phyloP scores from a whole-genome alignment of 2,113 vertebrate species.

The Aix galericulata region DNA sequence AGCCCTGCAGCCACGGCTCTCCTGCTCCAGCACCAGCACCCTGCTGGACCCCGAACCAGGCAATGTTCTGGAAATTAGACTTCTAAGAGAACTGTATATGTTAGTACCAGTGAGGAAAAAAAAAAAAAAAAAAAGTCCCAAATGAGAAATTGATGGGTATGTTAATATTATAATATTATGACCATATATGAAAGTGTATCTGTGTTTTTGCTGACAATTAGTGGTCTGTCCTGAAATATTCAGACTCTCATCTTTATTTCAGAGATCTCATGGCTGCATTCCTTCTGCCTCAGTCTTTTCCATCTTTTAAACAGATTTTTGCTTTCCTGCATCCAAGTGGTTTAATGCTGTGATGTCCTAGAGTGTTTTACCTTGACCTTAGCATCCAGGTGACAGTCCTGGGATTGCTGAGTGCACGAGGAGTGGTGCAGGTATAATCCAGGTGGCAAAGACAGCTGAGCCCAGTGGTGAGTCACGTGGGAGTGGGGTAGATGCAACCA shows the following conservation, averaged over 20 bases:
- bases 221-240: neutral
- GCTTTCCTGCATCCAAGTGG: too few relatives aligned
- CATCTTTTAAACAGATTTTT: neutral
- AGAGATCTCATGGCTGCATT: neutral
- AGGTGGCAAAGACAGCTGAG: rapidly evolving
- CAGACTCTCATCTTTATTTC: neutral
- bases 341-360: neutral
- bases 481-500: neutral
- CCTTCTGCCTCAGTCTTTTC: neutral
- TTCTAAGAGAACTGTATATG: neutral
- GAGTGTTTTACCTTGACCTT: neutral
- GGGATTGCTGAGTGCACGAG: neutral
- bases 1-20: neutral
- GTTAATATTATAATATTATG: too few relatives aligned
- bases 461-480: neutral
- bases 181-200: neutral
- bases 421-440: neutral
- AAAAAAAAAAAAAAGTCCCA: neutral
- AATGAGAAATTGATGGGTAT: neutral
- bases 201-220: neutral
- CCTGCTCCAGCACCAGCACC: neutral
- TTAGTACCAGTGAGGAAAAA: neutral
- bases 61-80: neutral
- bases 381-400: neutral
- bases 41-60: neutral